phyloP scores from a whole-genome alignment of 2,888 invertebrate species.

The Capitulum mitella region DNA sequence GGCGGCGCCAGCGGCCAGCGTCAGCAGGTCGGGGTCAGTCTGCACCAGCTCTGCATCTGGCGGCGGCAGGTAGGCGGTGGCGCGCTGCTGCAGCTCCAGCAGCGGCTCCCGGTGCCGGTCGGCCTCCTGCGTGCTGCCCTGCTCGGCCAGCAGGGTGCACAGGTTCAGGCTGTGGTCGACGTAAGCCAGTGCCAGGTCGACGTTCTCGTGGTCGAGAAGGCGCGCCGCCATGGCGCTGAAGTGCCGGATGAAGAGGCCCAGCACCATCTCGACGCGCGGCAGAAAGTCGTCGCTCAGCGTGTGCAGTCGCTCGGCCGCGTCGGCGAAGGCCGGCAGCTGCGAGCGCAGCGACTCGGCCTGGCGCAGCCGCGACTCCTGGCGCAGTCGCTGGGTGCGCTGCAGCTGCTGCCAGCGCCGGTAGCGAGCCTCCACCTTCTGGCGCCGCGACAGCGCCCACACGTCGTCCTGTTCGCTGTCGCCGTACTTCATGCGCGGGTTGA shows the following conservation, averaged over 20 bases:
- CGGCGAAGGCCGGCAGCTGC: background rate
- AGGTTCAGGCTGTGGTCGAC: constrained; percentile 7
- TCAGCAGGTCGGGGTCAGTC: background rate
- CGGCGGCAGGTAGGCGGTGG: background rate
- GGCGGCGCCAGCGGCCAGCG: background rate
- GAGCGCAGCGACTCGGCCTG: background rate
- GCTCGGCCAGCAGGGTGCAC: background rate
- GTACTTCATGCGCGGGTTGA: background rate
- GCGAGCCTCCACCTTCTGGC: background rate
- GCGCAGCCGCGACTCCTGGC: background rate
- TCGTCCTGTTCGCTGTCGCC: background rate
- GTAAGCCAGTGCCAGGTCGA: background rate
- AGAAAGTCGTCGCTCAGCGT: background rate
- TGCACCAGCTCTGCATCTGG: background rate
- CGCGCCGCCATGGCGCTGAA: background rate
- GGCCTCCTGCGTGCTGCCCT: background rate
- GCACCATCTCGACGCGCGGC: background rate
- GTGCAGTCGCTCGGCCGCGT: background rate
- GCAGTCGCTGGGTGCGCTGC: background rate
- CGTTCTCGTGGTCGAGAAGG: background rate
- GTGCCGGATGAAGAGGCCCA: background rate
- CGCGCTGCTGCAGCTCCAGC: background rate
- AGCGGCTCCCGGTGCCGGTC: background rate
- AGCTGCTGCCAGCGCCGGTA: background rate
- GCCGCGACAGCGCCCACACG: background rate